A percentile compares a stretch with the other conserved stretches of the same genome.
Conservation (phyloP, 2,113 vertebrate genomes). For the Gallinago undulata region DNA sequence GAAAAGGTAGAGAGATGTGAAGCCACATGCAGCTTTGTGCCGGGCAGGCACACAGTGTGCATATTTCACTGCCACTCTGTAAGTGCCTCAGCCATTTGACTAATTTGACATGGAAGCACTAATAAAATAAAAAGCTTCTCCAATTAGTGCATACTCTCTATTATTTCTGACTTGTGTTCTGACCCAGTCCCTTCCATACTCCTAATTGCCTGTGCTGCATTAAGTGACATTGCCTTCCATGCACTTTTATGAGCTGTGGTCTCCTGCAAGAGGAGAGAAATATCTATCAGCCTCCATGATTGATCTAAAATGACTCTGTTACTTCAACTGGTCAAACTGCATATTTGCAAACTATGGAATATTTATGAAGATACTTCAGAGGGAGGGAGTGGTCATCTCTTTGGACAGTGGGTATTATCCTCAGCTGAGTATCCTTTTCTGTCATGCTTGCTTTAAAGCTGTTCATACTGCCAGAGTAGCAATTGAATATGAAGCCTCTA, state of each 20-base stretch:
- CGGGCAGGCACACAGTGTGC: not conserved
- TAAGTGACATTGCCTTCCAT: constrained; percentile 36
- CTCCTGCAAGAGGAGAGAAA: not conserved
- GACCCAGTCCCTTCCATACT: constrained; percentile 65
- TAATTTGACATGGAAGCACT: constrained; percentile 71
- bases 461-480: not conserved
- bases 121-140: constrained; percentile 72
- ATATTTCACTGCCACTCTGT: constrained; percentile 2
- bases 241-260: not conserved
- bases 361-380: not conserved
- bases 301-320: constrained; percentile 52
- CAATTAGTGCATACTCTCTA: constrained; percentile 62
- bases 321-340: constrained; percentile 38
- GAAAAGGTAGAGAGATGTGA: not conserved
- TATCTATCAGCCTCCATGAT: not conserved
- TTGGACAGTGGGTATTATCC: not conserved
- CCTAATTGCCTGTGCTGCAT: constrained; percentile 49
- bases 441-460: not conserved
- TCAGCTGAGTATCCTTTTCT: not conserved
- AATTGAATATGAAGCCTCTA: not conserved
- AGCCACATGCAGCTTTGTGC: not conserved
- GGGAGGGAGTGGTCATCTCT: not conserved
- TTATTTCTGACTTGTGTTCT: constrained; percentile 72
- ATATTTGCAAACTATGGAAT: not conserved
- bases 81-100: constrained; percentile 49